A percentile compares a stretch with the other conserved stretches of the same genome.
These are phyloP conservation scores for Rhynchonycteris naso DNA, from an alignment of 2,797 vertebrate genomes.

Conservation along the genomic window DNA sequence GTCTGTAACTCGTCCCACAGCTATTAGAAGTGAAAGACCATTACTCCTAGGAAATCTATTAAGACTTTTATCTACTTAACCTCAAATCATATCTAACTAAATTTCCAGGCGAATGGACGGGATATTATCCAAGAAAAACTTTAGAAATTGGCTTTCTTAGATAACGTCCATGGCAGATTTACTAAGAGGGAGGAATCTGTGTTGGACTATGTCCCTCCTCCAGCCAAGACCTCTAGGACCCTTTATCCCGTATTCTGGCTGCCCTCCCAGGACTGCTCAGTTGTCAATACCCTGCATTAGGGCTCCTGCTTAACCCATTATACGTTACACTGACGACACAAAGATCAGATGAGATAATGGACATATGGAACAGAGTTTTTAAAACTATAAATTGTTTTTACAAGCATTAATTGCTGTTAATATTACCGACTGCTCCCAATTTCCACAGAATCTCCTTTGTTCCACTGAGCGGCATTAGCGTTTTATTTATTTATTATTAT, in stretches of 20 bases:
- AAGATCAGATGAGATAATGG: neutral
- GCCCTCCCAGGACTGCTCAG: neutral
- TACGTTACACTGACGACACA: neutral
- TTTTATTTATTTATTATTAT: no score
- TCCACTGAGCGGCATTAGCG: neutral
- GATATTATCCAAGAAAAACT: constrained; percentile 41
- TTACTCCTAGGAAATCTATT: constrained; percentile 52
- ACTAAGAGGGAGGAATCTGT: neutral
- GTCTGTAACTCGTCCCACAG: constrained; percentile 30
- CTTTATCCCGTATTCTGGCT: neutral
- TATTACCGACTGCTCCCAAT: neutral
- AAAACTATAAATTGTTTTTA: constrained; percentile 2
- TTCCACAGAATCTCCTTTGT: constrained; percentile 49
- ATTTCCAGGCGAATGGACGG: neutral
- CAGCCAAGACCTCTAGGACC: neutral
- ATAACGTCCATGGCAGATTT: neutral
- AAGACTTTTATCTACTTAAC: constrained; percentile 49
- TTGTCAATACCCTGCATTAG: neutral
- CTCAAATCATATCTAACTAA: constrained; percentile 57
- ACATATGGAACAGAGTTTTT: neutral
- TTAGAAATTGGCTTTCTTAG: neutral
- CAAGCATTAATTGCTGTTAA: neutral
- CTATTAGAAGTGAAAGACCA: neutral
- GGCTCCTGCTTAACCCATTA: neutral
- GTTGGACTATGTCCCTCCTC: neutral